These are phyloP conservation scores for Rhabdomys pumilio DNA, from an alignment of 2,797 vertebrate species.

Conservation along the genomic window DNA sequence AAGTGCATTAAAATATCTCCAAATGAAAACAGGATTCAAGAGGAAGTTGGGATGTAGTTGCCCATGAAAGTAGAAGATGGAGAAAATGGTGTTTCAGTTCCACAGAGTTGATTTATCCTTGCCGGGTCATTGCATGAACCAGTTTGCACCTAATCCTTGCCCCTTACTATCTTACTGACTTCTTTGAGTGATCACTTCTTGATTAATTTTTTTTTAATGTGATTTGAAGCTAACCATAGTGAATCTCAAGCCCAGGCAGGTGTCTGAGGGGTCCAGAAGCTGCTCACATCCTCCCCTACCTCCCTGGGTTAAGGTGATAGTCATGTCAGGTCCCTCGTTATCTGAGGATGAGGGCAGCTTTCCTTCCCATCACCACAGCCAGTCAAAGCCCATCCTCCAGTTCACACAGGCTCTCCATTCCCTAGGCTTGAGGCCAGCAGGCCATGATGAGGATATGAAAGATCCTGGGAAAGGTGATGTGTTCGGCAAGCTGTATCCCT, in stretches of 20 bases:
- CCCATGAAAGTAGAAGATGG: background rate
- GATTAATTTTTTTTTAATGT: background rate
- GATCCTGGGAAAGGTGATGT: background rate
- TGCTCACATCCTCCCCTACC: background rate
- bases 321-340: background rate
- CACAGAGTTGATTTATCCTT: background rate
- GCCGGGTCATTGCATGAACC: background rate
- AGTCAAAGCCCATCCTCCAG: background rate
- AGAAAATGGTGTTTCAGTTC: conserved; percentile 19
- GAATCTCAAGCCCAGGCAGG: background rate
- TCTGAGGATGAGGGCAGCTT: background rate
- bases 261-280: conserved; percentile 3
- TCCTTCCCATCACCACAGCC: background rate
- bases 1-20: conserved; percentile 39
- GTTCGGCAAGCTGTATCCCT: conserved; percentile 24
- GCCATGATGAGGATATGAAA: background rate
- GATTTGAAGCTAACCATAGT: conserved; percentile 13
- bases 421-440: conserved; percentile 1
- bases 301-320: conserved; percentile 4
- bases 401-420: conserved; percentile 11
- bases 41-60: conserved; percentile 54
- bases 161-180: background rate
- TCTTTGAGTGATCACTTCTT: conserved; percentile 5
- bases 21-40: conserved; percentile 38
- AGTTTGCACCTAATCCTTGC: conserved; percentile 9